Conservation (phyloP, 2,888 invertebrate species). For the Dichetophora obliterata region DNA sequence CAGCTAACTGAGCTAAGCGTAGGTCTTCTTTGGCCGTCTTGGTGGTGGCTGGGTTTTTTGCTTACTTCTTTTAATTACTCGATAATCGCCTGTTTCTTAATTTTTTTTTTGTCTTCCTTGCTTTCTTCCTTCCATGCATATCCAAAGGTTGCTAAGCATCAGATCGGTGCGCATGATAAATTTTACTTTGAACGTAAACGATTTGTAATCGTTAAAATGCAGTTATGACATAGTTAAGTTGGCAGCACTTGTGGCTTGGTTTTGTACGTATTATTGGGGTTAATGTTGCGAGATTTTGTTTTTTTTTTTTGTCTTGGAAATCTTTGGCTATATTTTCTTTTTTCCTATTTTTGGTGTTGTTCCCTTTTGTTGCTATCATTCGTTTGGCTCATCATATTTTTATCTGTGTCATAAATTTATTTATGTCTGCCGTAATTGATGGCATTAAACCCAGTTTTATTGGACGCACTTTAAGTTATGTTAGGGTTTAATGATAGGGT, state of each 20-base stretch:
- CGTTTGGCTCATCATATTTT: background rate
- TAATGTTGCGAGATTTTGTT: background rate
- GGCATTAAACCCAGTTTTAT: constrained; percentile 10
- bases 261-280: too few relatives aligned
- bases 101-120: background rate
- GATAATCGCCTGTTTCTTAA: constrained; percentile 34
- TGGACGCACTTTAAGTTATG: background rate
- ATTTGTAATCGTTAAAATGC: constrained; percentile 38
- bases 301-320: background rate
- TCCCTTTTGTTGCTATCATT: background rate
- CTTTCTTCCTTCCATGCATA: too few relatives aligned
- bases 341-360: too few relatives aligned
- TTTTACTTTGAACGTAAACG: constrained; percentile 31
- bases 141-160: background rate
- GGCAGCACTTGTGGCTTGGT: background rate
- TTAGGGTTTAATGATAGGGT: background rate
- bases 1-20: too few relatives aligned
- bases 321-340: background rate
- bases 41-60: too few relatives aligned
- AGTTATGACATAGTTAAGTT: constrained; percentile 30
- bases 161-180: constrained; percentile 31
- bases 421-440: constrained; percentile 21
- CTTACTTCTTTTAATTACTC: constrained; percentile 24
- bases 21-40: too few relatives aligned
- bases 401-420: constrained; percentile 28